Evolutionary conservation across 2,888 invertebrate genomes (phyloP).

Genomic region (Drosophila austrosaltans): DNA sequence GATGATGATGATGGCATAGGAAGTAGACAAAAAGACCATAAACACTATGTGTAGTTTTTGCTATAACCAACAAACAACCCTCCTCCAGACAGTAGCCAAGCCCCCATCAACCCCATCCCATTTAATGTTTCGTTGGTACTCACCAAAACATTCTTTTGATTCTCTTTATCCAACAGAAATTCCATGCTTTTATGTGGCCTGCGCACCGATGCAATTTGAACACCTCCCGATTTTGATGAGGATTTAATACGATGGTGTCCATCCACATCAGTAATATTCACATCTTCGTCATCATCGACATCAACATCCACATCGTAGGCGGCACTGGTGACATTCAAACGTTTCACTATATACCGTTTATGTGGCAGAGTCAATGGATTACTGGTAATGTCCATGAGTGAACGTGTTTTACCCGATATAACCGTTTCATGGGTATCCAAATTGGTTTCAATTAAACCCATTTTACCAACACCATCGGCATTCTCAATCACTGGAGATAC

Average conservation of each 20-base stretch:
- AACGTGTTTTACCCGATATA: slow-evolving; percentile 87
- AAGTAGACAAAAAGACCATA: slow-evolving; percentile 53
- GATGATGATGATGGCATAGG: slow-evolving; percentile 42
- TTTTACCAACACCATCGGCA: slow-evolving; percentile 72
- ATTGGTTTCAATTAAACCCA: slow-evolving; percentile 95
- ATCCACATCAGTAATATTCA: neutral
- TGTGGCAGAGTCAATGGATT: slow-evolving; percentile 66
- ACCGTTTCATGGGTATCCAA: slow-evolving; percentile 90
- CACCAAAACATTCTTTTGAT: slow-evolving; percentile 93
- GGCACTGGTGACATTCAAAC: slow-evolving; percentile 67
- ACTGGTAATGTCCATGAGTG: slow-evolving; percentile 87
- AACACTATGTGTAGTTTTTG: slow-evolving; percentile 54
- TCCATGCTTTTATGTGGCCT: slow-evolving; percentile 96
- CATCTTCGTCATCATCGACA: slow-evolving; percentile 52
- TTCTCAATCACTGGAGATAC: slow-evolving; percentile 48
- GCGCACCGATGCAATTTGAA: slow-evolving; percentile 82
- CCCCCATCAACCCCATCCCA: neutral
- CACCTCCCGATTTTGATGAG: slow-evolving; percentile 70
- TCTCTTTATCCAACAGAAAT: slow-evolving; percentile 96
- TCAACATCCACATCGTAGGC: slow-evolving; percentile 55
- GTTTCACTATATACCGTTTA: slow-evolving; percentile 68
- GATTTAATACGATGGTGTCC: slow-evolving; percentile 73
- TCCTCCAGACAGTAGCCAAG: slow-evolving; percentile 24
- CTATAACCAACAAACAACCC: slow-evolving; percentile 4
- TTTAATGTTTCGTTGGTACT: slow-evolving; percentile 82